Percentiles rank a stretch among this genome's conserved stretches.
phyloP scores from a whole-genome alignment of 2,113 vertebrate species.

The Urocitellus parryii region DNA sequence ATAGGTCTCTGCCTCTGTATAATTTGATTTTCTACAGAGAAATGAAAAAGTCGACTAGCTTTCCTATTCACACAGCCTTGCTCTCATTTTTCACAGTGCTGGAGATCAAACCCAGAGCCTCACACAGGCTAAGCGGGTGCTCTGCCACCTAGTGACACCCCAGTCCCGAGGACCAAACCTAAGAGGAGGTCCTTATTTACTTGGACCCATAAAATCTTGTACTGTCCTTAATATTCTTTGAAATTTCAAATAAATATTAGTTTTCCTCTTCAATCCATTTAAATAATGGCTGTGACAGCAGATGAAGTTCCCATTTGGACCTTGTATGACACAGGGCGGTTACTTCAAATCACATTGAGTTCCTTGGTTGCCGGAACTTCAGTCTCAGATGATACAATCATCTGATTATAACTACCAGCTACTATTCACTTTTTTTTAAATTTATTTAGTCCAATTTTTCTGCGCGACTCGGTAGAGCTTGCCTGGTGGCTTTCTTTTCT shows the following conservation, averaged over 20 bases:
- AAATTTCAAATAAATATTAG: constrained; percentile 8
- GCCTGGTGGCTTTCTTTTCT: not conserved
- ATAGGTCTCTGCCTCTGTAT: not conserved
- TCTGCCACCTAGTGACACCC: not conserved
- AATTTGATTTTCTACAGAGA: constrained; percentile 27
- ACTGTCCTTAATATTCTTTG: not conserved
- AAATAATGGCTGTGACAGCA: not conserved
- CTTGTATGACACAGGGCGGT: not conserved
- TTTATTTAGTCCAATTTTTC: not conserved
- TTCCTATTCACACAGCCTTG: not conserved
- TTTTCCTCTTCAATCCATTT: not conserved
- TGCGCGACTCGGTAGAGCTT: not conserved
- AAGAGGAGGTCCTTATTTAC: not conserved
- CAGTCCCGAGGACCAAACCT: not conserved
- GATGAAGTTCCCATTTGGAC: not conserved
- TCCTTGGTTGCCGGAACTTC: not conserved
- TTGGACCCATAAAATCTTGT: not conserved
- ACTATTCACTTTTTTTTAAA: too few species aligned
- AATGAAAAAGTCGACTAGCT: not conserved
- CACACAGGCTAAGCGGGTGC: not conserved
- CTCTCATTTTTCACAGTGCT: not conserved
- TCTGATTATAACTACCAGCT: too few species aligned
- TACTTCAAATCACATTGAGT: not conserved
- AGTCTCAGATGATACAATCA: not conserved
- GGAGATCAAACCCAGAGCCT: not conserved